Percentiles rank a stretch among this genome's conserved stretches.
These are phyloP conservation scores for Neosilurus mollespiculum DNA, from an alignment of 2,797 vertebrate species.

Conservation along the genomic window DNA sequence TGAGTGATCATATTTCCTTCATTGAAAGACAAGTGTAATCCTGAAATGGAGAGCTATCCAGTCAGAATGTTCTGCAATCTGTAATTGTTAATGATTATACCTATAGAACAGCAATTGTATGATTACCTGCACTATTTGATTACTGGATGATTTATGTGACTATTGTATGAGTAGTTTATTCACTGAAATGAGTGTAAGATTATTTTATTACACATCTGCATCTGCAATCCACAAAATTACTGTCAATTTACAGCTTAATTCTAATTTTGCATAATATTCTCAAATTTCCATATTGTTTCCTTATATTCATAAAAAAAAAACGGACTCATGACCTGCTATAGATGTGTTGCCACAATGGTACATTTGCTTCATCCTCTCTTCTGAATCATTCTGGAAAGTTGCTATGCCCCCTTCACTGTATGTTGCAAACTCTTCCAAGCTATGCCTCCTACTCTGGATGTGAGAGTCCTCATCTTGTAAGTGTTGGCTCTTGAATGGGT, in stretches of 20 bases:
- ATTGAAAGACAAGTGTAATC: too few relatives aligned
- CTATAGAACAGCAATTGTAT: too few relatives aligned
- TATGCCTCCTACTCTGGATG: conserved; percentile 81
- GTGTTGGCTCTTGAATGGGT: conserved; percentile 82
- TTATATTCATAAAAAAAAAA: background rate
- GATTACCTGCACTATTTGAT: too few relatives aligned
- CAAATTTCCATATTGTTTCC: background rate
- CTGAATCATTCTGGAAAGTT: conserved; percentile 84
- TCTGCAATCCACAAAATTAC: background rate
- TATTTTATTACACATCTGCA: too few relatives aligned
- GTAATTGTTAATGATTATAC: too few relatives aligned
- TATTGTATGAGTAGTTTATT: too few relatives aligned
- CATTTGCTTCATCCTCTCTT: conserved; percentile 74
- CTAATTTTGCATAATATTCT: background rate
- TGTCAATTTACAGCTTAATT: background rate
- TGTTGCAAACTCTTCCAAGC: conserved; percentile 84
- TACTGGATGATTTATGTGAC: too few relatives aligned
- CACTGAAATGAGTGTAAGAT: too few relatives aligned
- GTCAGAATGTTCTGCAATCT: too few relatives aligned
- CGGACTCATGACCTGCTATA: conserved; percentile 81
- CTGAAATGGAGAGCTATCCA: too few relatives aligned
- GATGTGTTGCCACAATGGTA: conserved; percentile 76
- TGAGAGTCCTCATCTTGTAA: conserved; percentile 77
- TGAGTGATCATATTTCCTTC: too few relatives aligned
- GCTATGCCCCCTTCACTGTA: conserved; percentile 89